These are phyloP conservation scores for Dolichallabes microphthalmus DNA, from an alignment of 2,113 vertebrate species.

Conservation along the genomic window DNA sequence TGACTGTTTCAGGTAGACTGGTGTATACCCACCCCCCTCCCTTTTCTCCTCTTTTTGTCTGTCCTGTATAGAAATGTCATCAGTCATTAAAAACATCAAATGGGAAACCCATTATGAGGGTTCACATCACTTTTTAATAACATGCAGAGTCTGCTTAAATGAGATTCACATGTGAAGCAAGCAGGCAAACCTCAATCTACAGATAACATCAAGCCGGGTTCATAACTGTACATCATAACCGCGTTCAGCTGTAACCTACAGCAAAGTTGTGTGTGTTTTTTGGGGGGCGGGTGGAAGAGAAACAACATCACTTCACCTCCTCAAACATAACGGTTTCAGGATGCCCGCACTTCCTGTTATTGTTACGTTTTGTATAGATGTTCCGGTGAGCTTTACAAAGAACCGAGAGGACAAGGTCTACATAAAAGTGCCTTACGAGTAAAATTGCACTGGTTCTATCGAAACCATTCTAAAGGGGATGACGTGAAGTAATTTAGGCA, in stretches of 20 bases:
- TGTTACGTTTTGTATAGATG: background rate
- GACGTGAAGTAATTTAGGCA: no score
- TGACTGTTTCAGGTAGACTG: background rate
- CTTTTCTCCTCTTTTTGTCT: background rate
- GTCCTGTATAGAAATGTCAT: background rate
- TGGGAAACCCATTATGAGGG: background rate
- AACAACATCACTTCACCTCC: background rate
- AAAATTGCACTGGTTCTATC: background rate
- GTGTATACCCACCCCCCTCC: no score
- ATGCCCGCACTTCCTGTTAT: conserved; percentile 10
- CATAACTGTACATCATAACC: background rate
- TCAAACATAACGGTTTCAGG: background rate
- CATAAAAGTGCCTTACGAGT: background rate
- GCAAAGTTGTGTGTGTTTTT: no score
- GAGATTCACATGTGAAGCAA: background rate
- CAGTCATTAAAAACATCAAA: background rate
- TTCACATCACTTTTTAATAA: background rate
- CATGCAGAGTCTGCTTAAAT: background rate
- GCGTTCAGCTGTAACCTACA: background rate
- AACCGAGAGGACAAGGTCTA: background rate
- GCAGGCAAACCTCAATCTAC: background rate
- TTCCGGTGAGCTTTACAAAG: background rate
- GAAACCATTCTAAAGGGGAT: background rate
- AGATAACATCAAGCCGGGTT: background rate
- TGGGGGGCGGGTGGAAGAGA: background rate